Base-by-base conservation (phyloP, 2,888 invertebrate species). In the Lycophotia porphyrea region DNA sequence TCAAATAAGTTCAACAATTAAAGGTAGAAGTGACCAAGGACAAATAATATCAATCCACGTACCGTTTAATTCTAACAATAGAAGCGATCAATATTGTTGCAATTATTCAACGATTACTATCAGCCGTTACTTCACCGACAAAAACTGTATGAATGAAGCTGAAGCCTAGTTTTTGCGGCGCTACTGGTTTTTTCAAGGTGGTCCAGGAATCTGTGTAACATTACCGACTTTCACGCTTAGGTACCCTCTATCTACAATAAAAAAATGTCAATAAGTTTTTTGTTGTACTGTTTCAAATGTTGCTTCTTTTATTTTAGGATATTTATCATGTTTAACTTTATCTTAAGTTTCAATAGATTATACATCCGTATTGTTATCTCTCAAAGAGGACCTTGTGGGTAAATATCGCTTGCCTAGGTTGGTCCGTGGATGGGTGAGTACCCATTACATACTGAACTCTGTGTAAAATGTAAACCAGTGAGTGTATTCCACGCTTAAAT, bases 91-190 rank as follows among this genome's bases (percentile, higher is more conserved):
- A 72, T 70, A 71, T 70, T 75, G 71, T 66, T 58, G 68, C 60
- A 76, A 85, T 81, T 78, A 74, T 82, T 70, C 78, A 85, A 85
- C 76, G 49, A 74, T 85, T 78, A 78, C 76, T 67, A 36, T 55
- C 44, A 47, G 52, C 84, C 58, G 67, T 85, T 85, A 72, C 66
- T 60, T 60, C 67, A 72, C 55, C 24, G 31, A 31, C 72, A 85
- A 82, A 85, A 82, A 81, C 55, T 74, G 34, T 34, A 42, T 69
- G 77, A 81, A 78, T 81, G 77, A 70, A 49, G 68, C 69, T 76
- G 70, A 82, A 82, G 73, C 36, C 70, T 76, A 61, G 76, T 85
- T 82, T 85, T 82, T 81, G 61, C 31, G 55, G 47, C 47, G 34
- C 75, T 27, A 44, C 55, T 60, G 52, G n/a, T 65, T 85, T 72